phyloP scores from a whole-genome alignment of 1,140 invertebrate genomes.

The Lineus longissimus region DNA sequence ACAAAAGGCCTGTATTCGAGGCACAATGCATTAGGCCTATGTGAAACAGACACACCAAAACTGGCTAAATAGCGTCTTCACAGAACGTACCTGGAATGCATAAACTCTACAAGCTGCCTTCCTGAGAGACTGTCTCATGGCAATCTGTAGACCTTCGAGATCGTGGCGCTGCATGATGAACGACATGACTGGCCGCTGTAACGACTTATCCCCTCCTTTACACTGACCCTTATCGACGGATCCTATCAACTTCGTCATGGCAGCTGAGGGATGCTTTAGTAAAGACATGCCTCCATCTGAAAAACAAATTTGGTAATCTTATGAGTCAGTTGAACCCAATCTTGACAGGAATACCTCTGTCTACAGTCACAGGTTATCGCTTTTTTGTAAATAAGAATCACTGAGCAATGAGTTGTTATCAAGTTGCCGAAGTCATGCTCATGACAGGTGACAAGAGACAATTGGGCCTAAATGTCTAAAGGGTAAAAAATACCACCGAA shows the following conservation, averaged over 20 bases:
- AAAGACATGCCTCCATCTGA: conserved; percentile 68
- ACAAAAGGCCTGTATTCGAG: too few relatives aligned
- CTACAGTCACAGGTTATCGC: not conserved
- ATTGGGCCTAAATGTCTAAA: too few relatives aligned
- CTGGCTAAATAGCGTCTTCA: too few relatives aligned
- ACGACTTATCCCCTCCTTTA: conserved; percentile 35
- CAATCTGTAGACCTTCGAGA: conserved; percentile 70
- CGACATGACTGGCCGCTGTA: conserved; percentile 64
- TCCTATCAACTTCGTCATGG: conserved; percentile 57
- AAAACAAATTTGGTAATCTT: conserved; percentile 14
- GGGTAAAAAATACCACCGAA: too few relatives aligned
- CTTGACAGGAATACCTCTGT: not conserved
- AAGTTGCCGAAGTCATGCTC: too few relatives aligned
- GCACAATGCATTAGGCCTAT: too few relatives aligned
- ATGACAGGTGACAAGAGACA: too few relatives aligned
- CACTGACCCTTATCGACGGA: conserved; percentile 32
- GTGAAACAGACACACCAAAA: too few relatives aligned
- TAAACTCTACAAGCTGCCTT: conserved; percentile 82
- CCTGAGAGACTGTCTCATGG: conserved; percentile 78
- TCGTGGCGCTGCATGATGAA: conserved; percentile 85
- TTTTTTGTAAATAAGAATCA: too few relatives aligned
- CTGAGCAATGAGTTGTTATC: too few relatives aligned
- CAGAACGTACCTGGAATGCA: conserved; percentile 72
- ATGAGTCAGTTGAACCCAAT: too few relatives aligned
- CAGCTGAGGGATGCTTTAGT: conserved; percentile 76